Evolutionary conservation across 2,888 invertebrate species (phyloP), one percentile per base, ranked within the genome.

Genomic region (Chamaedrilus cognettii): DNA sequence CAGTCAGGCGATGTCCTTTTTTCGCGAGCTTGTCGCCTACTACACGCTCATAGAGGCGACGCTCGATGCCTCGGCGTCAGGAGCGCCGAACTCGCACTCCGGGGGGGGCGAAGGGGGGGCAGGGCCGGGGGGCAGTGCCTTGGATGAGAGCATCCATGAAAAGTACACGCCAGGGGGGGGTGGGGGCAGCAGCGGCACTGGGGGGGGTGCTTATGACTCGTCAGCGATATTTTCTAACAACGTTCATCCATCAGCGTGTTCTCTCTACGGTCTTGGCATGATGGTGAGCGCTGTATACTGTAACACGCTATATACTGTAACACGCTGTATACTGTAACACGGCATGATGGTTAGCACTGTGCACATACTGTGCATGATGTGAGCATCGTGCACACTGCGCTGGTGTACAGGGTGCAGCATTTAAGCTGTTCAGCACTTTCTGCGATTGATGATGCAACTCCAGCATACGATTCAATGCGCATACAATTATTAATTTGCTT

Each of bases 21-120:
- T 68, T 33, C 63, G 68, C 23, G 68, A 68, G 35, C 60, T 68
- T 30, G 59, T 64, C 42, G 68, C 68, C 32, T 68, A 68, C 68
- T 68, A 68, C 64, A 68, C 64, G 15, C 58, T 68, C 15, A 57
- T 68, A 32, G 68, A 68, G 42, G 51, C 60, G 58, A 60, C 59
- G 26, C 52, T 65, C 26, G 68, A 68, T 28, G 52, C 52, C 23
- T 30, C 59, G 4, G 30, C 59, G 23, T 26, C 57, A 30, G 59
- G 23, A 33, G 60, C 66, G 55, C 51, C 52, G 42, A 60, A 65
- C 51, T 35, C 50, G 32, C 61, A 52, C 31, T 33, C 33, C 15
- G 63, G 31, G 31, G 63, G 63, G 19, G n/a, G n/a, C 28, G 63
- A 19, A 58, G 60, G 58, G 58, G 51, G 60, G 42, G 52, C 51